Evolutionary conservation across 2,797 vertebrate species (phyloP).

Genomic region (Serranus cabrilla): DNA sequence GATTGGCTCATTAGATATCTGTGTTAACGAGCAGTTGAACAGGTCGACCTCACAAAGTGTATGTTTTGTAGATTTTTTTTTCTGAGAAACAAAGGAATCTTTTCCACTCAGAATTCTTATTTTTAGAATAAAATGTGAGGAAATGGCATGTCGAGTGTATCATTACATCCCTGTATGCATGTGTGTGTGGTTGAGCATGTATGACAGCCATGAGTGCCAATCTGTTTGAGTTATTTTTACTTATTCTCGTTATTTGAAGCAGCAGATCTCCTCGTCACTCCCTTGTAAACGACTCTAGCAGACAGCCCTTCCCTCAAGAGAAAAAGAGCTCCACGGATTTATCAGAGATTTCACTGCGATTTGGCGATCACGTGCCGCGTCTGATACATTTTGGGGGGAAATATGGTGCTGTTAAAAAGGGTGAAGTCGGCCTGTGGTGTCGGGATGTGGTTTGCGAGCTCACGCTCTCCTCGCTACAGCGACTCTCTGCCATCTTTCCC

Average conservation of each 20-base stretch:
- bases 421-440: slow-evolving; percentile 76
- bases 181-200: too few relatives aligned
- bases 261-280: slow-evolving; percentile 55
- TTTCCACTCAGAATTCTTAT: too few relatives aligned
- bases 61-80: too few relatives aligned
- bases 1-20: too few relatives aligned
- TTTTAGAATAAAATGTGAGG: too few relatives aligned
- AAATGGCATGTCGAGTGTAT: too few relatives aligned
- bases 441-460: slow-evolving; percentile 73
- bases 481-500: slow-evolving; percentile 48
- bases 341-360: slow-evolving; percentile 70
- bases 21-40: too few relatives aligned
- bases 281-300: slow-evolving; percentile 70
- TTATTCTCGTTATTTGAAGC: slow-evolving; percentile 65
- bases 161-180: too few relatives aligned
- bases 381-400: slow-evolving; percentile 74
- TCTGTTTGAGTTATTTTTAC: slow-evolving; percentile 55
- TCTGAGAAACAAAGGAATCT: too few relatives aligned
- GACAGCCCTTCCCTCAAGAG: slow-evolving; percentile 54
- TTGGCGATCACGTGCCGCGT: slow-evolving; percentile 63
- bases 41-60: too few relatives aligned
- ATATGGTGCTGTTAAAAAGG: slow-evolving; percentile 77
- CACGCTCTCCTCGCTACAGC: slow-evolving; percentile 55
- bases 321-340: slow-evolving; percentile 59
- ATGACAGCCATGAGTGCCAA: slow-evolving; percentile 5